phyloP scores from a whole-genome alignment of 1,140 invertebrate species.

The Plutomurus gul region DNA sequence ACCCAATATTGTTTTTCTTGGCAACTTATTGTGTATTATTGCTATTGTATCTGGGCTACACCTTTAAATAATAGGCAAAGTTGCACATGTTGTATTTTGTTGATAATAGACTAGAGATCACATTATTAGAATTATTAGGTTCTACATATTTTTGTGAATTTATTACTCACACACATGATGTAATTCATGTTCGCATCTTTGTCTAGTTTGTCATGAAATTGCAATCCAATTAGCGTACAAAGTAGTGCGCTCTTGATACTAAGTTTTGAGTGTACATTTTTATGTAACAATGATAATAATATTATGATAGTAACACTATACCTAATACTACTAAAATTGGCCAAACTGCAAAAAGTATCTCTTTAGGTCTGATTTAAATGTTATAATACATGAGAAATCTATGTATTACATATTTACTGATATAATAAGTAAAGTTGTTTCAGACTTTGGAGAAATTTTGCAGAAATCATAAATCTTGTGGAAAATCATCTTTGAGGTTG shows the following conservation, averaged over 20 bases:
- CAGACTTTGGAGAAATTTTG: background rate
- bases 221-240: too few species aligned
- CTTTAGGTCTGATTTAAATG: background rate
- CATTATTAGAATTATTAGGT: background rate
- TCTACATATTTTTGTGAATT: too few species aligned
- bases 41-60: too few species aligned
- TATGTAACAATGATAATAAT: too few species aligned
- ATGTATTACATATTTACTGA: background rate
- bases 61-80: too few species aligned
- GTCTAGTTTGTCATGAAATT: too few species aligned
- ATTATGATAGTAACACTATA: too few species aligned
- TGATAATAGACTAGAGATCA: background rate
- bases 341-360: background rate
- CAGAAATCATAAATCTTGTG: background rate
- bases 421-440: background rate
- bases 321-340: background rate
- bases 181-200: too few species aligned
- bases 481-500: conserved; percentile 4
- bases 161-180: background rate
- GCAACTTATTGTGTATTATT: too few species aligned
- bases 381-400: background rate
- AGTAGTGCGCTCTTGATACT: too few species aligned
- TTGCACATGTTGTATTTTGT: background rate
- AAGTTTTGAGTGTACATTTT: too few species aligned
- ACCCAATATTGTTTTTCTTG: too few species aligned